Evolutionary conservation across 2,888 invertebrate species (phyloP), one percentile per base, ranked within the genome.

Genomic region (Hoplodrina blanda): DNA sequence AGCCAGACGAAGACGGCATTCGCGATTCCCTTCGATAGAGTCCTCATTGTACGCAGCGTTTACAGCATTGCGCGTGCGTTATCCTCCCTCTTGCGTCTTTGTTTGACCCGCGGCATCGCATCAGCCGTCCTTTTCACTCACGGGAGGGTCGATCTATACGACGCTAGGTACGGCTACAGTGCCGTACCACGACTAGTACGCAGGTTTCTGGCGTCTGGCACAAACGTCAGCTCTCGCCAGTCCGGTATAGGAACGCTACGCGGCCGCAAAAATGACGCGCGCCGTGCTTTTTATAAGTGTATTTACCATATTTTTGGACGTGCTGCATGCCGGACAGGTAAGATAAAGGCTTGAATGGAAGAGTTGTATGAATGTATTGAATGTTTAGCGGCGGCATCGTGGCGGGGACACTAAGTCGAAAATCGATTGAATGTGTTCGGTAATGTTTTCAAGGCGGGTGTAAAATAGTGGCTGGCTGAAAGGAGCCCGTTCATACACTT

Each of bases 261-360:
- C 95, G 95, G 92, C 93, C 94, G 95, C 96, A 91, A 96, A 92
- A 92, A 97, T 97, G 97, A 94, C 96, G 96, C 96, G 96, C 92
- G 96, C 96, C 94, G 96, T 96, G 94, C 95, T 96, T 93, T 95
- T 96, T 94, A 93, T 96, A 91, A 95, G 96, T 96, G 96, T 96
- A 92, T 96, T 96, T 93, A 94, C 95, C 92, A 94, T 96, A 93
- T 93, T 96, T 92, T 94, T 96, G 95, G 96, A 96, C 93, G 96
- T 95, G 92, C 95, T 96, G 87, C 94, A 94, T 84, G 95, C 96
- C 85, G 96, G 95, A 89, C 96, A 96, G 96, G 96, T 97, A 93
- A 96, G 94, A 89, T 84, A 81, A 50, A 73, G 77, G 78, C 62
- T 81, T 80, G 73, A 80, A 69, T 59, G 65, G 57, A 73, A 53